phyloP scores from a whole-genome alignment of 2,113 vertebrate species.

The Noctilio leporinus region DNA sequence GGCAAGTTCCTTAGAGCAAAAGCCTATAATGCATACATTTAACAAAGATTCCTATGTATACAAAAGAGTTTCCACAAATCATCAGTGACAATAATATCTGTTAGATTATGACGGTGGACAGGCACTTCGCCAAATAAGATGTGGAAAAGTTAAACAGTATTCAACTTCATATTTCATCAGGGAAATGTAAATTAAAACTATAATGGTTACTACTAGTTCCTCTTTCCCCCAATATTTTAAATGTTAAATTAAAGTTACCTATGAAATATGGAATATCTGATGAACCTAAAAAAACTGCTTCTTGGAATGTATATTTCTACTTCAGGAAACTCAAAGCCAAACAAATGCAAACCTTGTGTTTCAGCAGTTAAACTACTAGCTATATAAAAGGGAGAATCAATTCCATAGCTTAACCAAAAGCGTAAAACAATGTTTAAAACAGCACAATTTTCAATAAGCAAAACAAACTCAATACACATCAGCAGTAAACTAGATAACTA shows the following conservation, averaged over 20 bases:
- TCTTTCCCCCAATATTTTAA: background rate
- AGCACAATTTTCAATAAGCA: background rate
- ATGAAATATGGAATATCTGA: background rate
- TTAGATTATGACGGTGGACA: background rate
- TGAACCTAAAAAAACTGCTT: background rate
- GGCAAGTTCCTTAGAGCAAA: background rate
- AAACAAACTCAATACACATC: background rate
- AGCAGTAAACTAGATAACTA: background rate
- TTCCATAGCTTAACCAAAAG: background rate
- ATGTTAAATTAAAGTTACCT: background rate
- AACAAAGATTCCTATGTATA: background rate
- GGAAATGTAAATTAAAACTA: background rate
- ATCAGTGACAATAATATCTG: background rate
- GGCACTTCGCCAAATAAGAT: background rate
- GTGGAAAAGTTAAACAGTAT: background rate
- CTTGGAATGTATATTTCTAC: background rate
- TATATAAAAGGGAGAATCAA: background rate
- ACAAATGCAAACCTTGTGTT: background rate
- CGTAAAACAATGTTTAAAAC: background rate
- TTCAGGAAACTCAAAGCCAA: background rate
- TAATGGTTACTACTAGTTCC: background rate
- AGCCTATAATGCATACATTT: background rate
- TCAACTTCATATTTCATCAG: background rate
- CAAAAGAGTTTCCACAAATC: background rate
- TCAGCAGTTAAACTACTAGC: background rate